Percentiles rank a stretch among this genome's conserved stretches.
Evolutionary conservation across 37 sponge, comb jelly and placozoan genomes (phyloP).

Genomic region (Sycon ciliatum): DNA sequence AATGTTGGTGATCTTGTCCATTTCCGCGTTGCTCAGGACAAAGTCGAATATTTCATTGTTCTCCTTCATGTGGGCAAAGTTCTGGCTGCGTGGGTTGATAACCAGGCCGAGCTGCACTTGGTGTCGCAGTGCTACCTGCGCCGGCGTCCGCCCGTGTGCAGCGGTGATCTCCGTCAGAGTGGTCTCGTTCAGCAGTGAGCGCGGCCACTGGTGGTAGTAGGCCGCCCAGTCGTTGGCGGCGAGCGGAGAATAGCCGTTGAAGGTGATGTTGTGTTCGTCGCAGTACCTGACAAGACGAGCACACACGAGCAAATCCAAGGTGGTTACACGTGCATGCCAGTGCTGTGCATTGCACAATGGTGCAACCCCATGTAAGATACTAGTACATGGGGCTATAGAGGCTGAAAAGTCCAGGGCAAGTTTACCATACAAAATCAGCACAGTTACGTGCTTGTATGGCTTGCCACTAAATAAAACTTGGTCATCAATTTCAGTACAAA

Average conservation of each 20-base stretch:
- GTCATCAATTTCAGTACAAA: too few relatives aligned
- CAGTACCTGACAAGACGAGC: too few relatives aligned
- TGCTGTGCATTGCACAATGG: too few relatives aligned
- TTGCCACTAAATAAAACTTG: too few relatives aligned
- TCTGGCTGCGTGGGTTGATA: slow-evolving; percentile 12
- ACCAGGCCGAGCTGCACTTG: slow-evolving; percentile 5
- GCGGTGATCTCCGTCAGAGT: neutral
- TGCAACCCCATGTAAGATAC: too few relatives aligned
- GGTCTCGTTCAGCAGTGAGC: neutral
- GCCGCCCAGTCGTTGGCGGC: slow-evolving; percentile 6
- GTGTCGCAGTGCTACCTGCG: neutral
- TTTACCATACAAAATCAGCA: too few relatives aligned
- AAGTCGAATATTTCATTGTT: neutral
- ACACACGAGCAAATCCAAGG: too few relatives aligned
- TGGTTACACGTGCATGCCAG: too few relatives aligned
- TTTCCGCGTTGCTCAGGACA: neutral
- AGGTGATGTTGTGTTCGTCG: too few relatives aligned
- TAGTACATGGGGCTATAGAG: too few relatives aligned
- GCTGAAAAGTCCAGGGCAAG: too few relatives aligned
- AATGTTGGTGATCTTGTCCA: neutral
- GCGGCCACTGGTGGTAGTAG: neutral
- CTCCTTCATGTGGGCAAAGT: slow-evolving; percentile 9
- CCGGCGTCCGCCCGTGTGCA: neutral
- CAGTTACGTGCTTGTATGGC: too few relatives aligned
- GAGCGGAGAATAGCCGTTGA: slow-evolving; percentile 13